These are phyloP conservation scores for Aphelocoma californica DNA, from an alignment of 2,797 vertebrate genomes.

Conservation along the genomic window DNA sequence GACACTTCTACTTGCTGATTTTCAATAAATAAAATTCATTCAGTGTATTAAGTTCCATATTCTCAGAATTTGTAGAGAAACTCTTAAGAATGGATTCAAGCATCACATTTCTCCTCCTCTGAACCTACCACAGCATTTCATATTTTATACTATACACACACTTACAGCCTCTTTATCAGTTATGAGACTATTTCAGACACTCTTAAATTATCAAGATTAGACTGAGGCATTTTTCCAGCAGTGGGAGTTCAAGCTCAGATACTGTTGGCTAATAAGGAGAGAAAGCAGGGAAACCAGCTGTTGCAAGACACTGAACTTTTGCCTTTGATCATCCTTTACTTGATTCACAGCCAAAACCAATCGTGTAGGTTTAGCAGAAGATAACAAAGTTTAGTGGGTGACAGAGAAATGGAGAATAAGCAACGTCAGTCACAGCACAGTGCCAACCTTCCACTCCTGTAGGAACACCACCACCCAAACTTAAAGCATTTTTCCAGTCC, in stretches of 20 bases:
- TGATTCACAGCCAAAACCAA: conserved; percentile 7
- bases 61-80: not conserved
- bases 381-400: conserved; percentile 30
- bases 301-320: conserved; percentile 39
- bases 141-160: not conserved
- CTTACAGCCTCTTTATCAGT: conserved; percentile 1
- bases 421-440: not conserved
- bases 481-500: not conserved
- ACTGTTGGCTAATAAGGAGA: conserved; percentile 25
- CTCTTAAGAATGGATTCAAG: not conserved
- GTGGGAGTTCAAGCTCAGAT: conserved; percentile 6
- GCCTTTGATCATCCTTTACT: conserved; percentile 39
- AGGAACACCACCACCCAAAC: not conserved
- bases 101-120: not conserved
- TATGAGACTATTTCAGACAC: conserved; percentile 1
- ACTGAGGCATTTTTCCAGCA: conserved; percentile 28
- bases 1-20: not conserved
- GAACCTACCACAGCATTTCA: not conserved
- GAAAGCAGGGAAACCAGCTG: conserved; percentile 55
- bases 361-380: not conserved
- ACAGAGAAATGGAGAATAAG: conserved; percentile 11
- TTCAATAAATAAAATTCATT: conserved; percentile 13
- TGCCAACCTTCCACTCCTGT: not conserved
- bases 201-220: conserved; percentile 33
- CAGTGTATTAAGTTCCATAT: not conserved